A percentile compares a stretch with the other conserved stretches of the same genome.
Conservation (phyloP, 2,113 vertebrate genomes). For the Tretioscincus oriximinensis region DNA sequence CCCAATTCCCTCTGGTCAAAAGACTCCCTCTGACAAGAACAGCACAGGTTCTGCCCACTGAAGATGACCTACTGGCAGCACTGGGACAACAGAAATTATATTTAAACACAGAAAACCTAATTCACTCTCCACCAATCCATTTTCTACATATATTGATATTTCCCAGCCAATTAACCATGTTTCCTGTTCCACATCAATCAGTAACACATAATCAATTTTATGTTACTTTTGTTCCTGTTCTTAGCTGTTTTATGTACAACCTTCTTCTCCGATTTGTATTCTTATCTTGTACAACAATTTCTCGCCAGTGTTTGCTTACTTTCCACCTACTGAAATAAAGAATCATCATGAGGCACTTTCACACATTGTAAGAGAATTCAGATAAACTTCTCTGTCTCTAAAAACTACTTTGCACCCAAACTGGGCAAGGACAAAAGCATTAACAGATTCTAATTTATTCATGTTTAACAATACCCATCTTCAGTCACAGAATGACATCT, state of each 20-base stretch:
- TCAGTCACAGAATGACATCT: not conserved
- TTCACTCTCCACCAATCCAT: not conserved
- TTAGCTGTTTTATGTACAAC: constrained; percentile 75
- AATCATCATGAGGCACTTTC: not conserved
- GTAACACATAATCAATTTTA: not conserved
- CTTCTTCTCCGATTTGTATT: constrained; percentile 77
- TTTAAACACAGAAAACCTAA: not conserved
- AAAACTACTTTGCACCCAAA: not conserved
- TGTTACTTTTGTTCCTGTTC: constrained; percentile 77
- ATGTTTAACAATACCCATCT: no score
- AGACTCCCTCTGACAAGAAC: no score
- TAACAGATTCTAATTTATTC: not conserved
- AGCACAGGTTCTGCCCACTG: no score
- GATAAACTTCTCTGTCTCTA: not conserved
- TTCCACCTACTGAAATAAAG: constrained; percentile 74
- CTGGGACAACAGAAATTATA: no score
- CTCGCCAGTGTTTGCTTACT: constrained; percentile 85
- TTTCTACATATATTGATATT: not conserved
- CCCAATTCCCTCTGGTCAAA: no score
- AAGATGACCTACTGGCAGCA: no score
- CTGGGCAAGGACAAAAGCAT: not conserved
- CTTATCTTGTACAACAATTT: constrained; percentile 86
- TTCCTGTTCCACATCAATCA: not conserved
- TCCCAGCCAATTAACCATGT: not conserved
- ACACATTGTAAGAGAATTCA: not conserved